Evolutionary conservation across 2,113 vertebrate species (phyloP).

Genomic region (Tympanuchus pallidicinctus): DNA sequence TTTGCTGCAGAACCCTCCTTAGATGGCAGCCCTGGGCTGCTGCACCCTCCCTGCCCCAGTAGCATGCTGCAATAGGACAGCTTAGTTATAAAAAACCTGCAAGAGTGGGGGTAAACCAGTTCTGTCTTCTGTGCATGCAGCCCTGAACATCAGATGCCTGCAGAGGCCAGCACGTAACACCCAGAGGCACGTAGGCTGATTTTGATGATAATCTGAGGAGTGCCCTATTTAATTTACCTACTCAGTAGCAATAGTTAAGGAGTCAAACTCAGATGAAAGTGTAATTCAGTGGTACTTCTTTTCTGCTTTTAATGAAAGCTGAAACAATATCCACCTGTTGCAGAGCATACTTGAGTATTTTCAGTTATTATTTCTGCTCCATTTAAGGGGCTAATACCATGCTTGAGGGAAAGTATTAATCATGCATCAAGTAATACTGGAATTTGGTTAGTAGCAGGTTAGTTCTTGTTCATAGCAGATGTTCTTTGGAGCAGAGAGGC

Average conservation of each 20-base stretch:
- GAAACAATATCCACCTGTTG: constrained; percentile 4
- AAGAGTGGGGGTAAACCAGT: not conserved
- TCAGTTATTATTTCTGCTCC: not conserved
- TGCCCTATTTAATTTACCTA: not conserved
- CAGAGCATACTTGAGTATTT: not conserved
- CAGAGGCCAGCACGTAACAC: not conserved
- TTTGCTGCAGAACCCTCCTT: not conserved
- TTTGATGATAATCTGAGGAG: not conserved
- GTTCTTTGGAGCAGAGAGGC: not conserved
- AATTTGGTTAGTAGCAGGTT: constrained; percentile 7
- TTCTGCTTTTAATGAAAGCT: not conserved
- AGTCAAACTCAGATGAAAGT: not conserved
- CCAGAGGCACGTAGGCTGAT: not conserved
- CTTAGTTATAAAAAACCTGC: not conserved
- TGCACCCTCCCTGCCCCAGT: not conserved
- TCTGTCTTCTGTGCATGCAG: not conserved
- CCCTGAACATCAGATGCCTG: accelerated
- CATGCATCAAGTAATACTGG: not conserved
- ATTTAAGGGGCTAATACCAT: not conserved
- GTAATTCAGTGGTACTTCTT: not conserved
- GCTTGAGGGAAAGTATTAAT: not conserved
- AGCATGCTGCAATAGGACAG: accelerated
- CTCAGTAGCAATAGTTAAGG: not conserved
- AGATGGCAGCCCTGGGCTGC: not conserved
- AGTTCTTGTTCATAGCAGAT: constrained; percentile 21